These are phyloP conservation scores for Pedetes capensis DNA, from an alignment of 2,113 vertebrate genomes.

Conservation along the genomic window DNA sequence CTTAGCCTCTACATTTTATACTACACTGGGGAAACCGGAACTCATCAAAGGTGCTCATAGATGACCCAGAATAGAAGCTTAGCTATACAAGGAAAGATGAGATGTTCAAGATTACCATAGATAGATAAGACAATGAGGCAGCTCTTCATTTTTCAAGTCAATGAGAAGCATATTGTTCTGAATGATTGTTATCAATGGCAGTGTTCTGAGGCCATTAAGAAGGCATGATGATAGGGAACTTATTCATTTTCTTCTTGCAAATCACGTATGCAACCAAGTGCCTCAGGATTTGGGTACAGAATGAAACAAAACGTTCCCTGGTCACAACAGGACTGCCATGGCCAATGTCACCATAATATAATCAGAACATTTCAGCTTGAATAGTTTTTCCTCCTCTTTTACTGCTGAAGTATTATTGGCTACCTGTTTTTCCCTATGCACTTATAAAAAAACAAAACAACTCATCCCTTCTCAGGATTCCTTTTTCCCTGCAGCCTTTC, in stretches of 20 bases:
- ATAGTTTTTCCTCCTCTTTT: neutral
- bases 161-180: neutral
- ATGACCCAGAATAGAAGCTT: neutral
- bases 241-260: neutral
- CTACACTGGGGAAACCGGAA: neutral
- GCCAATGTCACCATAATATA: neutral
- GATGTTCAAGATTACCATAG: neutral
- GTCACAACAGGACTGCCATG: neutral
- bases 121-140: neutral
- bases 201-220: neutral
- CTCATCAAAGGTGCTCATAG: neutral
- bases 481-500: neutral
- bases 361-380: neutral
- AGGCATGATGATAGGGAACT: neutral
- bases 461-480: neutral
- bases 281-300: neutral
- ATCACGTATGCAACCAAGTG: neutral
- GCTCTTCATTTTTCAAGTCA: neutral
- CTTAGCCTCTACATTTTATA: fast-evolving
- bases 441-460: neutral
- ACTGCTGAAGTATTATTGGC: neutral
- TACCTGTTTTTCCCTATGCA: neutral
- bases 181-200: neutral
- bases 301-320: neutral
- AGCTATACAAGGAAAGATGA: neutral